Evolutionary conservation across 1,140 invertebrate species (phyloP).

Genomic region (Piezodorus guildinii): DNA sequence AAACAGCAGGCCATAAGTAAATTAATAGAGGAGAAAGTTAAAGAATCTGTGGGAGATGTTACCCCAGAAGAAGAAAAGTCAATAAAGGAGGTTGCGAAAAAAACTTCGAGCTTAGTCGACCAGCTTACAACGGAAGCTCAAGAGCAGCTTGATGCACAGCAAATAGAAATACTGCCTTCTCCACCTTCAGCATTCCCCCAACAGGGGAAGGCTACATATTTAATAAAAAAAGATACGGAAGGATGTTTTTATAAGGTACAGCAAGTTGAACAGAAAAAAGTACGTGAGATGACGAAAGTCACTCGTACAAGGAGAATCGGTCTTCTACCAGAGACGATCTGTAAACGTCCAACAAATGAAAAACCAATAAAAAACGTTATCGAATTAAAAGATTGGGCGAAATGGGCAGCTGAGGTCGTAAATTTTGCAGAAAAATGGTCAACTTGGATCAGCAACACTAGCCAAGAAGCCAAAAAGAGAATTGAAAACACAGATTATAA

Average conservation of each 20-base stretch:
- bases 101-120: not conserved
- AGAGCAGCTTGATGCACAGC: not conserved
- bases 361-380: not conserved
- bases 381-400: conserved; percentile 13
- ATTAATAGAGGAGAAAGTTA: not conserved
- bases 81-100: not conserved
- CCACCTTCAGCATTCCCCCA: not conserved
- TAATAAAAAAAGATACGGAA: not conserved
- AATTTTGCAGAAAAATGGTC: conserved; percentile 18
- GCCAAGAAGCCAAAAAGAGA: conserved; percentile 11
- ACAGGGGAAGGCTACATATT: not conserved
- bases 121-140: not conserved
- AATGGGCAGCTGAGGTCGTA: conserved; percentile 15
- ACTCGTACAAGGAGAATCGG: not conserved
- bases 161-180: not conserved
- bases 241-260: not conserved
- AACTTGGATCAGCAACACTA: conserved; percentile 15
- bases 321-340: not conserved
- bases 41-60: not conserved
- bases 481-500: not conserved
- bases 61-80: not conserved
- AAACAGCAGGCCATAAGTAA: not conserved
- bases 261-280: not conserved
- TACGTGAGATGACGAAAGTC: not conserved
- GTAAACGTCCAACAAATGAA: not conserved